These are phyloP conservation scores for Drosophila oshimai DNA, from an alignment of 1,140 invertebrate genomes.

Conservation along the genomic window DNA sequence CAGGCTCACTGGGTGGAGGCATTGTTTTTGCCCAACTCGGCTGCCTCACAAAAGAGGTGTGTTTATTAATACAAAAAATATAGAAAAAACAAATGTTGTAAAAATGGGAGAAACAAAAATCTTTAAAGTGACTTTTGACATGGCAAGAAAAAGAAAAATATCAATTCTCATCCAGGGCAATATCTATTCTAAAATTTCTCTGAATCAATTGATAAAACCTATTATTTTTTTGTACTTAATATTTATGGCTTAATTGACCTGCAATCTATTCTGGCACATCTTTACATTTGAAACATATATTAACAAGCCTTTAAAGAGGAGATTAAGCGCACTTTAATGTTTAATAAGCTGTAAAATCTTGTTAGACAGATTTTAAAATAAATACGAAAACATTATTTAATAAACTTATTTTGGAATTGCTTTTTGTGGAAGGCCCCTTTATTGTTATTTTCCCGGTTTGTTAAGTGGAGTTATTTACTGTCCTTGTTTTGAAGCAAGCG, in stretches of 20 bases:
- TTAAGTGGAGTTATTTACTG: not conserved
- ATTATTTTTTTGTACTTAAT: too few relatives aligned
- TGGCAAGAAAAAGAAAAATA: not conserved
- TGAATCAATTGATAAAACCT: constrained; percentile 1
- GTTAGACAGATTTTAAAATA: too few relatives aligned
- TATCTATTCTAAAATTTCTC: not conserved
- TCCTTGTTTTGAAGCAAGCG: not conserved
- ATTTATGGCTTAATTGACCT: not conserved
- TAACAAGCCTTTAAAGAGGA: too few relatives aligned
- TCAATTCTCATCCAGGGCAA: not conserved
- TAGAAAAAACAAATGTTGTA: not conserved
- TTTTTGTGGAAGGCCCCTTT: too few relatives aligned
- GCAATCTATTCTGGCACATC: not conserved
- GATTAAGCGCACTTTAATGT: too few relatives aligned
- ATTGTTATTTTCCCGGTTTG: too few relatives aligned
- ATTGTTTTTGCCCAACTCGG: constrained; percentile 16
- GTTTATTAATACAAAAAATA: constrained; percentile 36
- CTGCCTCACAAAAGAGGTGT: constrained; percentile 40
- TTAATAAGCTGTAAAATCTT: too few relatives aligned
- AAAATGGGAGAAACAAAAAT: constrained; percentile 13
- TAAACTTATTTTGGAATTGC: too few relatives aligned
- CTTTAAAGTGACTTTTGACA: constrained; percentile 29
- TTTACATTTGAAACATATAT: too few relatives aligned
- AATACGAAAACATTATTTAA: too few relatives aligned
- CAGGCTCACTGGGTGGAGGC: constrained; percentile 10